Conservation (phyloP, 2,113 vertebrate genomes). For the Oreochromis tanganicae region DNA sequence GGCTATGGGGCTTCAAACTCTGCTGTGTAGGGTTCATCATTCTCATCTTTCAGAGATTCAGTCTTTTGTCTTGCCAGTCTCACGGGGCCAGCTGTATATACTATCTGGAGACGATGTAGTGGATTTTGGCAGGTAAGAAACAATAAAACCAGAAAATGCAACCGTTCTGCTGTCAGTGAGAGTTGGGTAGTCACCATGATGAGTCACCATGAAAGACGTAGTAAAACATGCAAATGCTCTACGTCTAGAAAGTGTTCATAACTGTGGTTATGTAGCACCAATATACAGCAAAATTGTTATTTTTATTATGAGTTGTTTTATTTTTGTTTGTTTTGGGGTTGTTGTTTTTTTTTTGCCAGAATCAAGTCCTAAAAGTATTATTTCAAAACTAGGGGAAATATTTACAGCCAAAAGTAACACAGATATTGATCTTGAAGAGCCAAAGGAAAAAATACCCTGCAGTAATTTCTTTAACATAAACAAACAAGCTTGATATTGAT, state of each 20-base stretch:
- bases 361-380: background rate
- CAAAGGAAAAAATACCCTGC: background rate
- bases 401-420: background rate
- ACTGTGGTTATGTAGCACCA: background rate
- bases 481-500: background rate
- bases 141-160: slow-evolving; percentile 1
- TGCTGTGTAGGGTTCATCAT: slow-evolving; percentile 53
- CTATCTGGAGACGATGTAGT: slow-evolving; percentile 41
- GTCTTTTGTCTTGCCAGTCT: slow-evolving; percentile 16
- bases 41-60: slow-evolving; percentile 33
- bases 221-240: slow-evolving; percentile 16
- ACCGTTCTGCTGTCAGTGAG: background rate
- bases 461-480: background rate
- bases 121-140: background rate
- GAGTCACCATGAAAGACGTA: slow-evolving; percentile 4
- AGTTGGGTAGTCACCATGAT: background rate
- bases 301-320: background rate
- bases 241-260: background rate
- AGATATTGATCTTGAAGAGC: background rate
- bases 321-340: background rate
- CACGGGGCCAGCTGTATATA: slow-evolving; percentile 14
- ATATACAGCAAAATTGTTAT: background rate
- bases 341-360: background rate
- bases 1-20: slow-evolving; percentile 38
- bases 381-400: background rate